These are phyloP conservation scores for Siphamia tubifer DNA, from an alignment of 2,113 vertebrate species.

Conservation along the genomic window DNA sequence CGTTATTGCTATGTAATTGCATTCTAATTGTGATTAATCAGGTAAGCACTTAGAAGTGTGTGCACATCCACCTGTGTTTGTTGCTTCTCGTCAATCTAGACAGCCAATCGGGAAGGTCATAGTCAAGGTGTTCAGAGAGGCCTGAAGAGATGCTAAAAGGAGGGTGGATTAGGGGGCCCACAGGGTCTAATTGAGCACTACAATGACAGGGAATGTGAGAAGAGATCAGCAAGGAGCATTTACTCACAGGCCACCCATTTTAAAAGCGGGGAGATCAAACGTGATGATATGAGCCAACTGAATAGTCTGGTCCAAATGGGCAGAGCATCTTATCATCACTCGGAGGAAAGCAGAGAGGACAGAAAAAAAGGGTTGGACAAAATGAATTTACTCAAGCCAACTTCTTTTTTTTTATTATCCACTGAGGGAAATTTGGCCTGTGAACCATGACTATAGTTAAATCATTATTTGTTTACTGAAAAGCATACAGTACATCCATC, in stretches of 20 bases:
- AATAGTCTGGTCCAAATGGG: constrained; percentile 42
- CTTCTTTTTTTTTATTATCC: neutral
- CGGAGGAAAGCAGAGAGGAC: neutral
- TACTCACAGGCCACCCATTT: constrained; percentile 48
- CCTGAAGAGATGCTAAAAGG: constrained; percentile 14
- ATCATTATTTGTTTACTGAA: neutral
- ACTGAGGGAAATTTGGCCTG: neutral
- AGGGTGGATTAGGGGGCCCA: constrained; percentile 16
- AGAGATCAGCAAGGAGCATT: constrained; percentile 33
- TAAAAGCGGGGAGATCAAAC: constrained; percentile 45
- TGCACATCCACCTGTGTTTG: neutral
- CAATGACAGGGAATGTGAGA: constrained; percentile 22
- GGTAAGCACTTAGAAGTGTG: constrained; percentile 1
- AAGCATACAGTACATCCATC: neutral
- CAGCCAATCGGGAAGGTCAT: constrained; percentile 38
- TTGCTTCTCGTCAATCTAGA: constrained; percentile 14
- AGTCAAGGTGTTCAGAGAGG: constrained; percentile 29
- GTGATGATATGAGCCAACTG: constrained; percentile 39
- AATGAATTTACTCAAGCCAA: constrained; percentile 6
- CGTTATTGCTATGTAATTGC: constrained; percentile 40
- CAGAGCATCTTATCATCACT: constrained; percentile 30
- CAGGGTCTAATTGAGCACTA: constrained; percentile 38
- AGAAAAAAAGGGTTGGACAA: neutral
- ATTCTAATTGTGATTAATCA: constrained; percentile 56
- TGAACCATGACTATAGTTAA: neutral